Conservation (phyloP, 2,113 vertebrate genomes). For the Takifugu flavidus region DNA sequence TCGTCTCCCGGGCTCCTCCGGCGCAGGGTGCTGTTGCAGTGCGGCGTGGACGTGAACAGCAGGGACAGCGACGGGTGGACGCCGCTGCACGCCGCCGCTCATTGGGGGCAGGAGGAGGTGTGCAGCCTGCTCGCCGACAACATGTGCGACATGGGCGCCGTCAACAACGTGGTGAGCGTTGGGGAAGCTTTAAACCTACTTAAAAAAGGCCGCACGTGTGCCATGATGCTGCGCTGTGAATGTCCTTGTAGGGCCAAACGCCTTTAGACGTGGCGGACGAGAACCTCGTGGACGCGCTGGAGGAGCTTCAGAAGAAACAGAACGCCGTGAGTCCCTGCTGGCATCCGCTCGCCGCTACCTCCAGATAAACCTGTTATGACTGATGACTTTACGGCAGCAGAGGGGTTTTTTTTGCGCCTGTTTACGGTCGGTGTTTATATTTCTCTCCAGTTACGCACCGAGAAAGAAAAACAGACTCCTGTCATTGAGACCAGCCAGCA, state of each 20-base stretch:
- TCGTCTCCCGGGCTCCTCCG: background rate
- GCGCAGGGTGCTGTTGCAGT: conserved; percentile 75
- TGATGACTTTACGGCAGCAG: conserved; percentile 37
- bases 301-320: conserved; percentile 81
- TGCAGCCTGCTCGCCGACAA: conserved; percentile 71
- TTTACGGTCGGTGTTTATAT: conserved; percentile 58
- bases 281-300: conserved; percentile 72
- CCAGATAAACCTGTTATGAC: conserved; percentile 53
- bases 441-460: conserved; percentile 72
- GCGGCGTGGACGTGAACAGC: conserved; percentile 69
- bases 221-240: conserved; percentile 2
- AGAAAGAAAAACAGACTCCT: conserved; percentile 75
- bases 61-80: conserved; percentile 77
- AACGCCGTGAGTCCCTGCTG: conserved; percentile 70
- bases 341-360: background rate
- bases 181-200: background rate
- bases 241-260: conserved; percentile 73
- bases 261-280: conserved; percentile 79
- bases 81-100: conserved; percentile 75
- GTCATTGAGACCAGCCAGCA: conserved; percentile 74
- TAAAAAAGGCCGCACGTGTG: background rate
- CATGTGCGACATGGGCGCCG: conserved; percentile 77
- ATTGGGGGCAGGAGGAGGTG: conserved; percentile 81
- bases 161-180: conserved; percentile 76
- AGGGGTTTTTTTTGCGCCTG: conserved; percentile 6